Conservation (phyloP, 2,888 invertebrate species). For the Parnassius apollo region DNA sequence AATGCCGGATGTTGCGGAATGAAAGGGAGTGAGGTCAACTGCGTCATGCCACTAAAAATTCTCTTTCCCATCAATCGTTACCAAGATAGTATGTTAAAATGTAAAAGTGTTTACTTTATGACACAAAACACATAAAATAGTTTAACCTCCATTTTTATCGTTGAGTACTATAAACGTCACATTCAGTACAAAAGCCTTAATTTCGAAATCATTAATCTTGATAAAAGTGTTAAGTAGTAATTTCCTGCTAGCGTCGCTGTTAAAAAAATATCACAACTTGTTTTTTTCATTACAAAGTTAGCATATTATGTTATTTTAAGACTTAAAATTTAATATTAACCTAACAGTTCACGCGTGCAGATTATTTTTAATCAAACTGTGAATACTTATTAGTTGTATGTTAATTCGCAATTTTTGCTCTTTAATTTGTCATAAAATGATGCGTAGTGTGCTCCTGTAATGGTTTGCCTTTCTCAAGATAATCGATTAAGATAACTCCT, state of each 20-base stretch:
- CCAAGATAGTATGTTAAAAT: slow-evolving; percentile 39
- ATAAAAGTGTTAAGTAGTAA: slow-evolving; percentile 18
- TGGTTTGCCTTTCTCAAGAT: no score
- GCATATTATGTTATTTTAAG: no score
- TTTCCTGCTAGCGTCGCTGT: slow-evolving; percentile 18
- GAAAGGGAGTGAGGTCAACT: slow-evolving; percentile 35
- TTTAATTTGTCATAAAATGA: no score
- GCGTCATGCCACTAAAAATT: slow-evolving; percentile 41
- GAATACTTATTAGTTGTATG: no score
- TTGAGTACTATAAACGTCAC: background rate
- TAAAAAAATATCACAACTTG: slow-evolving; percentile 18
- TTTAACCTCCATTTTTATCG: no score
- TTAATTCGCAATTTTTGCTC: no score
- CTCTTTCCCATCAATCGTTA: slow-evolving; percentile 39
- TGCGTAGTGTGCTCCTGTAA: no score
- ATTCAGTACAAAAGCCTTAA: background rate
- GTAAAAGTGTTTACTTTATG: slow-evolving; percentile 30
- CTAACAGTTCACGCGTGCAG: no score
- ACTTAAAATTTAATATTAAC: no score
- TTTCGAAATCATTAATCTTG: slow-evolving; percentile 17
- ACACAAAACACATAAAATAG: background rate
- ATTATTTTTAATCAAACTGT: no score
- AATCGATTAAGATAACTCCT: no score
- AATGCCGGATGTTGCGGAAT: slow-evolving; percentile 24
- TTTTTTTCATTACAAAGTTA: background rate